Base-by-base conservation (phyloP, 2,113 vertebrate species). In the Apaloderma vittatum region DNA sequence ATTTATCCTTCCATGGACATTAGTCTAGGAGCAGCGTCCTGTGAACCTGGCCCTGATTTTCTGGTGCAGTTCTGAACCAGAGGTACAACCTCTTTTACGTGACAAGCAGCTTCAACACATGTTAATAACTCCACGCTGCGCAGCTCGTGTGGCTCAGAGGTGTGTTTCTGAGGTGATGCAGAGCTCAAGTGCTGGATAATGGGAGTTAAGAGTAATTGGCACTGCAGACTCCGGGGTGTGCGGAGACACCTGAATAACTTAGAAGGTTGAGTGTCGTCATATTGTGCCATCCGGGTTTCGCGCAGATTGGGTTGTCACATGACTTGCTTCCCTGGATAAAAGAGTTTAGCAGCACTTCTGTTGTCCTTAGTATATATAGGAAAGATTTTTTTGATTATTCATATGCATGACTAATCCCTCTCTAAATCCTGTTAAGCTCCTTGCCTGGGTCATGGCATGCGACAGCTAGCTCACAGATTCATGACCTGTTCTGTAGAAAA, bases 351-450 rank as follows among this genome's bases (percentile, higher is more conserved):
- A 79, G 72, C 51, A 63, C 20, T 87, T 83, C 73, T 57, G 32
- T 73, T 14, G 76, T 88, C 88, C n/a, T 66, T 79, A 72, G 78
- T 93, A 70, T 68, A 75, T 49, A 66, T 15, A 26, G 62, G 67
- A 85, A 73, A 49, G 32, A 29, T 23, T 49, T 92, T 88, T 90
- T 57, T 63, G 63, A 37, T 82, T 93, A 83, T 92, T 94, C 63
- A 59, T 90, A 88, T 55, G 67, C 63, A 79, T 88, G 62, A 92
- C 74, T 95, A 94, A 97, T 96, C 91, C 51, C 26, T 80, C 62
- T 94, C 34, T 88, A 85, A 94, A 96, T 83, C 92, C 81, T 70
- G 43, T 91, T 93, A 96, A 96, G 77, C 45, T 95, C 70, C 96
- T 95, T 93, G 55, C 67, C 49, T 72, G 59, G 90, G 58, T 92